These are phyloP conservation scores for Actenoides hombroni DNA, from an alignment of 2,113 vertebrate species.

Conservation along the genomic window DNA sequence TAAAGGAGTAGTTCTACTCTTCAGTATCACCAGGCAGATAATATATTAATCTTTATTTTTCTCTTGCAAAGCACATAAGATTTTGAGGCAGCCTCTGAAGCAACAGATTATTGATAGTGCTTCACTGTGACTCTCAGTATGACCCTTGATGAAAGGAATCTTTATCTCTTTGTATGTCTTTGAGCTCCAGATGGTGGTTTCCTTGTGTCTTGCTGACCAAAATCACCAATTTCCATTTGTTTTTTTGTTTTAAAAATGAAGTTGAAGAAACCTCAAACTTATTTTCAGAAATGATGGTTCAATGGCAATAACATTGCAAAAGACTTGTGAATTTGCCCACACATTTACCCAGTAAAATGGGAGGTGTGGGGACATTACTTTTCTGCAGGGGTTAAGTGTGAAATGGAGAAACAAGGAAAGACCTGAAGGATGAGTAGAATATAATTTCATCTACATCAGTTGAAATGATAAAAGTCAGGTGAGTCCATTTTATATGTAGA, in stretches of 20 bases:
- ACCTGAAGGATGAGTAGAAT: background rate
- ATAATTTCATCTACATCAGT: background rate
- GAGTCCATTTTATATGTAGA: background rate
- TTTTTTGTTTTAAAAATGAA: background rate
- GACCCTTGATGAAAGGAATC: background rate
- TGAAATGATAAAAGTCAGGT: background rate
- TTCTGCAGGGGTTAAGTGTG: background rate
- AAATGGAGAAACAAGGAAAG: background rate
- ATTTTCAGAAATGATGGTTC: background rate
- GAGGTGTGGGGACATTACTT: rapidly evolving
- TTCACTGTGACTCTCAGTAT: background rate
- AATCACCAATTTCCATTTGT: background rate
- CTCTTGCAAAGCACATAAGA: background rate
- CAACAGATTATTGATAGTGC: background rate
- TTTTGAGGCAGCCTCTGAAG: background rate
- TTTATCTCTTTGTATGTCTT: background rate
- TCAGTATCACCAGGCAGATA: background rate
- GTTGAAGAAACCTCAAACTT: background rate
- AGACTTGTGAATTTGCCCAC: background rate
- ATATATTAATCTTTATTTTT: background rate
- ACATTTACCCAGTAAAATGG: background rate
- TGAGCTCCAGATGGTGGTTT: background rate
- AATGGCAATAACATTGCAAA: background rate
- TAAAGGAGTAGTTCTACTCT: background rate
- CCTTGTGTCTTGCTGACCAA: background rate